Evolutionary conservation across 1,140 invertebrate species (phyloP), one percentile per base, ranked within the genome.

Genomic region (Pseudomyrmex sp.): DNA sequence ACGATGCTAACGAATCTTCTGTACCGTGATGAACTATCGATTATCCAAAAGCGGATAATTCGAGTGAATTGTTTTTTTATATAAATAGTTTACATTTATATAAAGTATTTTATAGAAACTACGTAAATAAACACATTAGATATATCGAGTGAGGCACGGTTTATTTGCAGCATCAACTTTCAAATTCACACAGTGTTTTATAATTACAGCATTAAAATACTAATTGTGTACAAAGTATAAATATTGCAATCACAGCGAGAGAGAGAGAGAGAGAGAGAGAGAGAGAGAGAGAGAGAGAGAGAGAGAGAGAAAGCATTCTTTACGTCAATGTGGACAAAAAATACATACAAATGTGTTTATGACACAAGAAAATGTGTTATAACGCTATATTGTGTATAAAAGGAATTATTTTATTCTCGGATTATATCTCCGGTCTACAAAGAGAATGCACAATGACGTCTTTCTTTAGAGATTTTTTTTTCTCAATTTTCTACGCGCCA

Each of bases 1-100:
- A 84, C 87, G 87, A 80, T 88, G 88, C 80, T 58, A 80, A 59
- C 58, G 86, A 70, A 59, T 75, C 73, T 75, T 80, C 73, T 74
- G 82, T 83, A 86, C 82, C 77, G 73, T 76, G 85, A 87, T 66
- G 54, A 86, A 63, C 48, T 74, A 88, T 88, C 85, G 86, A 82
- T 48, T 83, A 65, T 23, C 52, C 85, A 61, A 87, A 84, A 87
- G 56, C 85, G 76, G 65, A 52, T 50, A 48, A 62, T 58, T 79
- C 65, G 58, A 79, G 7, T 35, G 10, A 70, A 58, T 61, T 15
- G 56, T 12, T 23, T 35, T 35, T 7, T 15, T 62, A 46, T 52
- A 44, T 15, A 8, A 62, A 52, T 75, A 75, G 35, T 12, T 52
- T 4, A 0, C 5, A 8, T 50, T n/a, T 58, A 35, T 35, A 7